Evolutionary conservation across 2,797 vertebrate genomes (phyloP).

Genomic region (Microcaecilia unicolor): DNA sequence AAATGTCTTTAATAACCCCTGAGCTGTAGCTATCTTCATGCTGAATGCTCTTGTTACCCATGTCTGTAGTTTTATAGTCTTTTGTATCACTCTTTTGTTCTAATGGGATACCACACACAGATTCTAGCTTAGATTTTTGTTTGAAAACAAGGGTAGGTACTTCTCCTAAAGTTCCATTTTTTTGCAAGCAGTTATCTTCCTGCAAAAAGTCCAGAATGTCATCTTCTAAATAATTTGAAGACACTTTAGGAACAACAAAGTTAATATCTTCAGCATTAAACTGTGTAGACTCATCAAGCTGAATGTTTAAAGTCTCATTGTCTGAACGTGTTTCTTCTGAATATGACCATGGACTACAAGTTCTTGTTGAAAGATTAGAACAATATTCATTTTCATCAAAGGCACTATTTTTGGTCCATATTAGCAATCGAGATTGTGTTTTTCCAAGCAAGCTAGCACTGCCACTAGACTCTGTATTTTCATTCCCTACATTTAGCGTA

Average conservation of each 20-base stretch:
- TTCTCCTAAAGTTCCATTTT: conserved; percentile 63
- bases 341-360: conserved; percentile 98
- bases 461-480: conserved; percentile 84
- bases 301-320: conserved; percentile 81
- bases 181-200: conserved; percentile 71
- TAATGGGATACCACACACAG: conserved; percentile 92
- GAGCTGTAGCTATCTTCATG: conserved; percentile 85
- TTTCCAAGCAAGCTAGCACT: conserved; percentile 85
- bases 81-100: conserved; percentile 79
- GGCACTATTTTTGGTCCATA: conserved; percentile 99
- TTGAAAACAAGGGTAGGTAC: conserved; percentile 72
- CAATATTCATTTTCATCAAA: conserved; percentile 99
- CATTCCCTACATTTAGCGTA: conserved; percentile 71
- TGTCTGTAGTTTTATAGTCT: conserved; percentile 67
- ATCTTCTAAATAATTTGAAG: conserved; percentile 83
- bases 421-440: conserved; percentile 97
- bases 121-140: conserved; percentile 96
- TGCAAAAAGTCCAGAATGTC: conserved; percentile 91
- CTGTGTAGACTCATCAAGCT: conserved; percentile 74
- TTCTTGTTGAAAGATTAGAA: conserved; percentile 97
- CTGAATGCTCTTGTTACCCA: conserved; percentile 68
- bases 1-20: conserved; percentile 97
- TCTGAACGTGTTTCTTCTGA: conserved; percentile 97
- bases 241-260: conserved; percentile 81
- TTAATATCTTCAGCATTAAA: conserved; percentile 77